Evolutionary conservation across 2,888 invertebrate species (phyloP), one percentile per base, ranked within the genome.

Genomic region (Horisme vitalbata): DNA sequence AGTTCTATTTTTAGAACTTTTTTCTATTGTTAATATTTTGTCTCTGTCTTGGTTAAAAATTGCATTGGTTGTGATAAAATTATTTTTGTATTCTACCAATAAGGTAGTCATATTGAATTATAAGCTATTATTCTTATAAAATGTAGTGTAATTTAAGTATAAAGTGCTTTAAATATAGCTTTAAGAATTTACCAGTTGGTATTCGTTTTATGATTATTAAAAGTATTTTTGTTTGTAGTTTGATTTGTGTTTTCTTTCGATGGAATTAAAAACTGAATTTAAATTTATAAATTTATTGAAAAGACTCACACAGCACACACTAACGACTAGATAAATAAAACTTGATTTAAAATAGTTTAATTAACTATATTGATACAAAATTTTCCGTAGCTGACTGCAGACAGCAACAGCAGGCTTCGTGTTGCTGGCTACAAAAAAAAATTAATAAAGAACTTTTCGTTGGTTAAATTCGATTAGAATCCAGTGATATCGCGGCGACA

Each of bases 141-240:
- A 14, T 35, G 26, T 18, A 8, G 18, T 36, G 14, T 18, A 20
- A 20, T 8, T 33, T 18, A 18, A 23, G 2, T 23, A 23, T 43
- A 2, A 12, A 23, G 31, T 33, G 33, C 24, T 38, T 46, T 41
- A 20, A 28, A 18, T 11, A 65, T 66, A 79, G 76, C 72, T 82
- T 77, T 82, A 83, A 77, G 64, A 60, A 68, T 68, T 67, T 85
- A 84, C 85, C 83, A 68, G 57, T 61, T 49, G 58, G 84, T 82
- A 82, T 82, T 41, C 34, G 13, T 43, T 49, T 59, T 59, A 48
- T 45, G 49, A 51, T 57, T 57, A 41, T 55, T 61, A 56, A 59
- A 44, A 31, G 48, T 59, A 54, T 59, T 49, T 58, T 62, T 55
- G 39, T 39, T 30, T 45, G 37, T 45, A 57, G 55, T 61, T 61